Conservation (phyloP, 1,140 invertebrate species). For the Antheraea mylitta region DNA sequence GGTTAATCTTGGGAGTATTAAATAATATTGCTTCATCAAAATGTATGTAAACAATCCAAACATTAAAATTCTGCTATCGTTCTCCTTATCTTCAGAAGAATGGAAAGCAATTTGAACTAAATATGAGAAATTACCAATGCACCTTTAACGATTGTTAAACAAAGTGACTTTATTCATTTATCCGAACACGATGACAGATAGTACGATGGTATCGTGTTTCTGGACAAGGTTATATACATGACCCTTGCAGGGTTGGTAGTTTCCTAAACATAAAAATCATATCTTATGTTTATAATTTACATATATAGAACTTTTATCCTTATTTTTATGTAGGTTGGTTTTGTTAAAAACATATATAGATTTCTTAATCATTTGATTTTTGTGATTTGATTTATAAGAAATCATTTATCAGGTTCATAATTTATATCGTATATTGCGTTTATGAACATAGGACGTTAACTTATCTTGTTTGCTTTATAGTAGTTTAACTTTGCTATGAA, state of each 20-base stretch:
- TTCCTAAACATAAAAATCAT: not conserved
- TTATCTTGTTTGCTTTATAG: no score
- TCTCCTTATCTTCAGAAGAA: not conserved
- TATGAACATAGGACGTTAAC: no score
- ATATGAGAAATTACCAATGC: conserved; percentile 13
- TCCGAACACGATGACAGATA: conserved; percentile 37
- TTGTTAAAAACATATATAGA: no score
- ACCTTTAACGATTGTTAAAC: conserved; percentile 10
- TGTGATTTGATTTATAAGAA: no score
- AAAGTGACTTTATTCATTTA: conserved; percentile 23
- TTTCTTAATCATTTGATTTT: no score
- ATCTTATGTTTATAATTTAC: not conserved
- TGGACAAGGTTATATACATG: conserved; percentile 9
- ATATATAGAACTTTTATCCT: no score
- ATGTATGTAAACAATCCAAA: not conserved
- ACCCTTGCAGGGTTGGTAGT: conserved; percentile 11
- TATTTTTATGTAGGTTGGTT: no score
- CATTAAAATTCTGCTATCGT: not conserved
- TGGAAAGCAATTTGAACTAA: not conserved
- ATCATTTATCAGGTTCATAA: no score
- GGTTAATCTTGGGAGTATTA: no score
- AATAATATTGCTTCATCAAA: no score
- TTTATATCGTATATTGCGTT: no score
- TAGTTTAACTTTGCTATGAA: not conserved
- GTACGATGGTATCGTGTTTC: conserved; percentile 38